A percentile compares a stretch with the other conserved stretches of the same genome.
These are phyloP conservation scores for Gryllus longicercus DNA, from an alignment of 2,888 invertebrate genomes.

Conservation along the genomic window DNA sequence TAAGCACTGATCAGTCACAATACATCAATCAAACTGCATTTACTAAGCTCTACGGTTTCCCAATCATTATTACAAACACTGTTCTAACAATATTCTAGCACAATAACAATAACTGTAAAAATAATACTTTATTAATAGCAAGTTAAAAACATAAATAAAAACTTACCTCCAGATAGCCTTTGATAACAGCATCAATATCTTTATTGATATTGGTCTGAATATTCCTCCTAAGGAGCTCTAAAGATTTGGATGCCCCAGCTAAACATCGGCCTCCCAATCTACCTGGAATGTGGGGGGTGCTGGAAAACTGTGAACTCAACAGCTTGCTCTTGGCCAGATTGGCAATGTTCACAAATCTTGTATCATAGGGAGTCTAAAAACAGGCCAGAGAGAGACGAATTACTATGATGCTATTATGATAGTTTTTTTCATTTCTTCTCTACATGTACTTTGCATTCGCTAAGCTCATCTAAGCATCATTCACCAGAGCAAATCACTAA, in stretches of 20 bases:
- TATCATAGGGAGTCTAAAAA: constrained; percentile 43
- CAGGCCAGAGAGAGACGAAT: background rate
- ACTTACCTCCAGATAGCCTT: constrained; percentile 70
- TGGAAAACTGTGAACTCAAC: constrained; percentile 34
- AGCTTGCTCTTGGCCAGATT: constrained; percentile 56
- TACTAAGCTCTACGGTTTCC: too few species aligned
- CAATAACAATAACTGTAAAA: too few species aligned
- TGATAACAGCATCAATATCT: constrained; percentile 72
- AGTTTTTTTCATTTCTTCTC: background rate
- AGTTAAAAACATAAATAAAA: background rate
- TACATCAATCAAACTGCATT: too few species aligned
- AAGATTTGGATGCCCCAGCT: constrained; percentile 67
- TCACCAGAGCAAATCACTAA: background rate
- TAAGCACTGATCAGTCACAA: too few species aligned
- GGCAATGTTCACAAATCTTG: constrained; percentile 68
- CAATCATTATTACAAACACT: too few species aligned
- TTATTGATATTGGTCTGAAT: constrained; percentile 73
- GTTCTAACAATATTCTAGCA: too few species aligned
- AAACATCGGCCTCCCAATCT: constrained; percentile 49
- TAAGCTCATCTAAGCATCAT: background rate
- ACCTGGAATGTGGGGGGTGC: constrained; percentile 44
- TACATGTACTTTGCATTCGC: background rate
- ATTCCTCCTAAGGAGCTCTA: constrained; percentile 71
- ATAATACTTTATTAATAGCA: background rate
- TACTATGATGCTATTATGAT: background rate